Percentiles rank a stretch among this genome's conserved stretches.
Conservation (phyloP, 2,888 invertebrate genomes). For the Lasioglossum calceatum region DNA sequence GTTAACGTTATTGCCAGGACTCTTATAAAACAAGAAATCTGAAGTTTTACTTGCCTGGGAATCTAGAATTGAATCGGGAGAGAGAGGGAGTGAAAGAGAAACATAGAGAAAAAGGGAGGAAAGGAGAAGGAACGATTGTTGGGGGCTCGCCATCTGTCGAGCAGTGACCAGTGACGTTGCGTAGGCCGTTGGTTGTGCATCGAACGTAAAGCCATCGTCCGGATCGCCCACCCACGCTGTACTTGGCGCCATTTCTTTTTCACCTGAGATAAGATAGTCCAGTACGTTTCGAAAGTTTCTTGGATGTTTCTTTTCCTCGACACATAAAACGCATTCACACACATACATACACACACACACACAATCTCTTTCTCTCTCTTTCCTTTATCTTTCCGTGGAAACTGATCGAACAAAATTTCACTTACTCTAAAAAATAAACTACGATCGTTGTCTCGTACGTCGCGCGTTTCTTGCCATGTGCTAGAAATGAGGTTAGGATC, state of each 20-base stretch:
- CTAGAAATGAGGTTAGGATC: conserved; percentile 43
- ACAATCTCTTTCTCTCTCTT: neutral
- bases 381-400: neutral
- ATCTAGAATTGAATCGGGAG: neutral
- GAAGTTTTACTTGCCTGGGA: neutral
- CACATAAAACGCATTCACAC: too few species aligned
- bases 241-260: conserved; percentile 21
- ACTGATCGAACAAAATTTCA: neutral
- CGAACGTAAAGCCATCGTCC: conserved; percentile 26
- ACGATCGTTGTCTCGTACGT: neutral
- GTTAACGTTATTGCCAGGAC: neutral
- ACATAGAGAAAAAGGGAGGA: neutral
- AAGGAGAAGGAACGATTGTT: conserved; percentile 32
- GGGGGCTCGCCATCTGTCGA: conserved; percentile 62
- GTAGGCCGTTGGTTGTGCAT: conserved; percentile 9
- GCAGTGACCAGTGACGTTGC: conserved; percentile 53
- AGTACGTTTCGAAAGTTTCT: neutral
- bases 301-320: neutral
- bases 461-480: neutral
- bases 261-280: conserved; percentile 32
- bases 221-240: conserved; percentile 13
- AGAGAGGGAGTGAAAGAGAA: neutral
- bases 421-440: neutral
- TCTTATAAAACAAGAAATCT: neutral
- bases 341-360: too few species aligned